Evolutionary conservation across 64 coral and sea anemone genomes (phyloP).

Genomic region (Catalaphyllia jardinei): DNA sequence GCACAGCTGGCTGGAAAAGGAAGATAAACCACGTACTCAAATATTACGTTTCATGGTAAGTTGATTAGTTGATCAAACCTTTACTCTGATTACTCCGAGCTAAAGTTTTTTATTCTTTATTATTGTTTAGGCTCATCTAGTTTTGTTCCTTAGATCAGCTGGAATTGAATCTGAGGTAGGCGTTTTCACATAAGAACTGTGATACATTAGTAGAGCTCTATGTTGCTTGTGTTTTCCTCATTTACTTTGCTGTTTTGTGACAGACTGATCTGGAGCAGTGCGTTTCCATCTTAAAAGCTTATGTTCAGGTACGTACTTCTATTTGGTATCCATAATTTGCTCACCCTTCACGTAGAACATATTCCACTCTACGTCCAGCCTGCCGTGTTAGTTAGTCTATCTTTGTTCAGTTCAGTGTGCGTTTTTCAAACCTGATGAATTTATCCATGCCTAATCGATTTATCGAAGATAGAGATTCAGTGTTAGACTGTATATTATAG

Average conservation of each 20-base stretch:
- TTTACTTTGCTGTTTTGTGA: constrained; percentile 39
- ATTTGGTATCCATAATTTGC: neutral
- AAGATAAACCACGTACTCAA: constrained; percentile 58
- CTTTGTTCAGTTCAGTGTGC: too few relatives aligned
- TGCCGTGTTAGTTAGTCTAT: too few relatives aligned
- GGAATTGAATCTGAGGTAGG: constrained; percentile 84
- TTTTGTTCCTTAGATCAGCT: constrained; percentile 84
- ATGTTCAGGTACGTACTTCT: constrained; percentile 76
- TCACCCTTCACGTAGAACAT: neutral
- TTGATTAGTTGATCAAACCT: neutral
- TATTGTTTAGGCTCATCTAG: constrained; percentile 77
- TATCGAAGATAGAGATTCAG: too few relatives aligned
- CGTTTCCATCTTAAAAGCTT: constrained; percentile 80
- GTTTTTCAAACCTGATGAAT: too few relatives aligned
- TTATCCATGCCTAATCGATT: too few relatives aligned
- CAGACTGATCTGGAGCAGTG: constrained; percentile 55
- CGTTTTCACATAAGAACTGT: neutral
- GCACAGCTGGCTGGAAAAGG: constrained; percentile 80
- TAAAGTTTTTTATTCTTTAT: neutral
- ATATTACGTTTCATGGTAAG: constrained; percentile 96
- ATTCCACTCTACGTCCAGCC: too few relatives aligned
- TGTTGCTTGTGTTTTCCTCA: neutral
- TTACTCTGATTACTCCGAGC: neutral
- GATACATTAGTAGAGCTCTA: neutral
- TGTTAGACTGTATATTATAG: too few relatives aligned